These are phyloP conservation scores for Platichthys stellatus DNA, from an alignment of 2,113 vertebrate species.

Conservation along the genomic window DNA sequence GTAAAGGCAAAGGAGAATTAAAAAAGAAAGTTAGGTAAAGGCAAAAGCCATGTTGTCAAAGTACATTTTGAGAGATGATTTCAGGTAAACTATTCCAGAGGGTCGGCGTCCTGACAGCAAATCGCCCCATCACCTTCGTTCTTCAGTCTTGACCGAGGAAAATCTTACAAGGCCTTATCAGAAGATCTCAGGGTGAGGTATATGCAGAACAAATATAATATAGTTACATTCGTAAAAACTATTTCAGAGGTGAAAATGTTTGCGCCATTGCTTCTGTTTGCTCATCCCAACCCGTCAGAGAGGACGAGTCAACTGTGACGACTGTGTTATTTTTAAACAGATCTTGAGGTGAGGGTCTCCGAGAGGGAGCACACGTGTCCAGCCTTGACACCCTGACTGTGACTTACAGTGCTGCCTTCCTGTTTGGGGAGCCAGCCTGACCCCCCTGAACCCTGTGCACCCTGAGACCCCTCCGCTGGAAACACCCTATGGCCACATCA, in stretches of 20 bases:
- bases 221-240: not conserved
- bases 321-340: slow-evolving; percentile 69
- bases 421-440: slow-evolving; percentile 77
- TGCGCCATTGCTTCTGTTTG: slow-evolving; percentile 14
- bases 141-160: too few species aligned
- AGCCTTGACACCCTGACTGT: slow-evolving; percentile 71
- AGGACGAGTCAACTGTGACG: slow-evolving; percentile 1
- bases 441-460: slow-evolving; percentile 62
- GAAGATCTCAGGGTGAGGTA: not conserved
- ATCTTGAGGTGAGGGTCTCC: slow-evolving; percentile 71
- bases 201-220: not conserved
- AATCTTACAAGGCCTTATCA: too few species aligned
- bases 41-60: too few species aligned
- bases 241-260: not conserved
- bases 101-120: too few species aligned
- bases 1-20: too few species aligned
- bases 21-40: too few species aligned
- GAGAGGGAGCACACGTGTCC: slow-evolving; percentile 57
- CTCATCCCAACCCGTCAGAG: slow-evolving; percentile 34
- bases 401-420: slow-evolving; percentile 71
- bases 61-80: too few species aligned
- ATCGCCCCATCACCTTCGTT: too few species aligned
- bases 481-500: slow-evolving; percentile 72
- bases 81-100: too few species aligned
- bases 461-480: slow-evolving; percentile 70